Percentiles rank a stretch among this genome's conserved stretches.
phyloP scores from a whole-genome alignment of 2,113 vertebrate species.

The Rhipidura dahli region DNA sequence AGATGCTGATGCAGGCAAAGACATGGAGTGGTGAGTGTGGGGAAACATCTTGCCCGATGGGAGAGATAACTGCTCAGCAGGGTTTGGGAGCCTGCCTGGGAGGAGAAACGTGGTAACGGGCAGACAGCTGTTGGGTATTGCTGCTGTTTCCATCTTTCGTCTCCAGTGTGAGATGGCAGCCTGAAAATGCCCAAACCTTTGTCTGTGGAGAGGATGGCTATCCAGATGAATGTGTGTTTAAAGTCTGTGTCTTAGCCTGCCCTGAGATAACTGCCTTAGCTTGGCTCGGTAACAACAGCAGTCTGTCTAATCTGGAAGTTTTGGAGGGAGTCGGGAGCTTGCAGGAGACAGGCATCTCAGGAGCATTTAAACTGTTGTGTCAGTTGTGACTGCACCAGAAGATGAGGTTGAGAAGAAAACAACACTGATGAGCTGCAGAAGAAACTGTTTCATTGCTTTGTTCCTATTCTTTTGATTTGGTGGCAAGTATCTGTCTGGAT shows the following conservation, averaged over 20 bases:
- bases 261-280: background rate
- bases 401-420: background rate
- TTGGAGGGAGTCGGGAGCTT: background rate
- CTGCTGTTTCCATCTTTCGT: background rate
- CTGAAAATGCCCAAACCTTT: background rate
- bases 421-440: background rate
- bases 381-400: background rate
- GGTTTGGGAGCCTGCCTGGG: background rate
- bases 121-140: background rate
- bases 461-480: background rate
- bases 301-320: accelerated
- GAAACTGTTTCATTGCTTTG: background rate
- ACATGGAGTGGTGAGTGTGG: conserved; percentile 25
- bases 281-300: background rate
- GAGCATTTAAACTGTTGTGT: background rate
- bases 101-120: background rate
- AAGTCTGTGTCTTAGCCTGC: background rate
- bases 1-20: conserved; percentile 56
- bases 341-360: background rate
- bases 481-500: background rate
- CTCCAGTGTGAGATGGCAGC: background rate
- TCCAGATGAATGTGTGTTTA: background rate
- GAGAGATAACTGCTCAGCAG: background rate
- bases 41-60: background rate
- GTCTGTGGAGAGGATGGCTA: background rate